phyloP scores from a whole-genome alignment of 2,797 vertebrate species.

The Agapornis canus region DNA sequence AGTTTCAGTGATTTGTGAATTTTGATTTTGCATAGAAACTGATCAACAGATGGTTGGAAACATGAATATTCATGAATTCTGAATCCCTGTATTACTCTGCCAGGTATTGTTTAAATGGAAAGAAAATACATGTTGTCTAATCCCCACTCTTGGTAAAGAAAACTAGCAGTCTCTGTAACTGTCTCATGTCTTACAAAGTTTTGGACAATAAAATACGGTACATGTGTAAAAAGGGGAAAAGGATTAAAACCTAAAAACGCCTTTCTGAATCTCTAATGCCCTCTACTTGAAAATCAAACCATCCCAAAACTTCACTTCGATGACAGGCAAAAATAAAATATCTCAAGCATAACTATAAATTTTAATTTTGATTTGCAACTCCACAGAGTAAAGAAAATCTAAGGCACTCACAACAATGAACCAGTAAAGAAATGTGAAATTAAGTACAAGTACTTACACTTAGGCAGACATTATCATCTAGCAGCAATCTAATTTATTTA shows the following conservation, averaged over 20 bases:
- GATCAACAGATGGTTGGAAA: slow-evolving; percentile 45
- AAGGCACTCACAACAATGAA: background rate
- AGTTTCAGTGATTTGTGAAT: background rate
- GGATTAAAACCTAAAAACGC: background rate
- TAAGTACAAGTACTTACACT: background rate
- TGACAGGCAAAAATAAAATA: background rate
- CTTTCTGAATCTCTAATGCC: background rate
- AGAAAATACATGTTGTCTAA: background rate
- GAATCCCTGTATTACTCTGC: background rate
- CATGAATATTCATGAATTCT: slow-evolving; percentile 22
- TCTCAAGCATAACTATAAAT: background rate
- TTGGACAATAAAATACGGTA: background rate
- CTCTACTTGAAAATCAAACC: background rate
- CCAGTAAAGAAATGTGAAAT: background rate
- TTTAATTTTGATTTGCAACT: background rate
- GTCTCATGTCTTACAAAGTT: background rate
- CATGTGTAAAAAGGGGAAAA: background rate
- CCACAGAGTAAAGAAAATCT: background rate
- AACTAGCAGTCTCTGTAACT: background rate
- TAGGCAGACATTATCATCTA: background rate
- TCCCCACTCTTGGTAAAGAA: background rate
- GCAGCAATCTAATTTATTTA: background rate
- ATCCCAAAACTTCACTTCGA: background rate
- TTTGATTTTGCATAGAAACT: slow-evolving; percentile 2
- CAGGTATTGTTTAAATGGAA: slow-evolving; percentile 14